Conservation (phyloP, 1,140 invertebrate species). For the Aphaenogaster ashmeadi region DNA sequence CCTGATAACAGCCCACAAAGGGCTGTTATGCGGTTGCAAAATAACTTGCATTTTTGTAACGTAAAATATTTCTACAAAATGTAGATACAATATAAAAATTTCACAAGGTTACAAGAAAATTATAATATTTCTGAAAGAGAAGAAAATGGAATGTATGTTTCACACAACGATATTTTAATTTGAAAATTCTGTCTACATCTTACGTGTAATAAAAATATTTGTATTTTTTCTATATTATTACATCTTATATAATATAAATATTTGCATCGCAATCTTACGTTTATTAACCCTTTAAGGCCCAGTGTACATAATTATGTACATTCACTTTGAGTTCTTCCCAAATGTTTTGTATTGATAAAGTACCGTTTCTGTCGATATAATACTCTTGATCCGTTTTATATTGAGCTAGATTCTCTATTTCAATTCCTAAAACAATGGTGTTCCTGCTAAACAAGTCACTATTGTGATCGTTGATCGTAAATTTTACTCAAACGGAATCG, state of each 20-base stretch:
- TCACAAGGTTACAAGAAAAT: not conserved
- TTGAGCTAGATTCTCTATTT: too few species aligned
- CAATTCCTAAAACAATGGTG: too few species aligned
- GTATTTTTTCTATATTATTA: not conserved
- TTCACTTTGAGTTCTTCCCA: too few species aligned
- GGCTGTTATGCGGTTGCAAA: not conserved
- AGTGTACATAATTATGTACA: too few species aligned
- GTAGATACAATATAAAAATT: not conserved
- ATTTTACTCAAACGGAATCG: too few species aligned
- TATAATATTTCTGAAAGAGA: not conserved
- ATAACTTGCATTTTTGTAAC: conserved; percentile 19
- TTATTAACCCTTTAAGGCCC: not conserved
- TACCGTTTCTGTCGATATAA: too few species aligned
- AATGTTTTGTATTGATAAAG: too few species aligned
- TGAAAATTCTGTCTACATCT: not conserved
- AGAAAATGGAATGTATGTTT: not conserved
- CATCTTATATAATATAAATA: not conserved
- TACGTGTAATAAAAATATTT: not conserved
- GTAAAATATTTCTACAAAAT: conserved; percentile 12
- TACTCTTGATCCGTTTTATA: too few species aligned
- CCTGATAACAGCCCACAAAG: not conserved
- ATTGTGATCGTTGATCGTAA: too few species aligned
- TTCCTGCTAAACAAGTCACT: too few species aligned
- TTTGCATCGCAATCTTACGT: not conserved
- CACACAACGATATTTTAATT: not conserved